phyloP scores from a whole-genome alignment of 2,888 invertebrate species.

The Pantelozetes paolii region DNA sequence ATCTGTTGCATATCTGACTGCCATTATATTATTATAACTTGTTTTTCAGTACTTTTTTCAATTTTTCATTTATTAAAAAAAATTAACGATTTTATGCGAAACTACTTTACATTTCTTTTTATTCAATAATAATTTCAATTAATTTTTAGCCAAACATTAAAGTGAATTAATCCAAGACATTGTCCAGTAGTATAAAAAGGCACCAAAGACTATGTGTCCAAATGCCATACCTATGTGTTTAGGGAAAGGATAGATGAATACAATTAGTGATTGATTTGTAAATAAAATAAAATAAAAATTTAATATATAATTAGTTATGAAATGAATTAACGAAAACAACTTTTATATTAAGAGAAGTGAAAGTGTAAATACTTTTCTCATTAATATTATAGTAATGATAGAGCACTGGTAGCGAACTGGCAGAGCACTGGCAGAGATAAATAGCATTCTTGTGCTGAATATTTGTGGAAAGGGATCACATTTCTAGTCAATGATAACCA shows the following conservation, averaged over 20 bases:
- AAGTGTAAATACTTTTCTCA: not conserved
- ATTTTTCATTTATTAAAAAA: not conserved
- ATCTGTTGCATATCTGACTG: constrained; percentile 21
- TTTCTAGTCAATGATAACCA: too few relatives aligned
- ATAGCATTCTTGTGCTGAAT: not conserved
- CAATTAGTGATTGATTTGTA: not conserved
- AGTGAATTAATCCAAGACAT: constrained; percentile 16
- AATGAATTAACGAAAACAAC: not conserved
- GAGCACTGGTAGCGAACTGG: too few relatives aligned
- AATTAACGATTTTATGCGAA: constrained; percentile 13
- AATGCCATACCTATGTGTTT: constrained; percentile 13
- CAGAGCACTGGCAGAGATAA: not conserved
- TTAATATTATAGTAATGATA: not conserved
- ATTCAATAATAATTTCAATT: not conserved
- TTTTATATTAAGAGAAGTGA: not conserved
- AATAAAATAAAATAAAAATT: constrained; percentile 46
- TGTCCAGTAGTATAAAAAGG: constrained; percentile 21
- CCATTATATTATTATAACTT: too few relatives aligned
- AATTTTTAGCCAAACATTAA: not conserved
- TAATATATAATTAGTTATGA: constrained; percentile 45
- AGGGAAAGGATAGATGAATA: not conserved
- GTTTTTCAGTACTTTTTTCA: not conserved
- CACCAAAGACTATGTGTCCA: constrained; percentile 14
- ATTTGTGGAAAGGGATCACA: constrained; percentile 3
- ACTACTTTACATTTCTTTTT: not conserved